Conservation (phyloP, 30 jellyfish, hydroid and myxozoan species). For the Morbakka virulenta region DNA sequence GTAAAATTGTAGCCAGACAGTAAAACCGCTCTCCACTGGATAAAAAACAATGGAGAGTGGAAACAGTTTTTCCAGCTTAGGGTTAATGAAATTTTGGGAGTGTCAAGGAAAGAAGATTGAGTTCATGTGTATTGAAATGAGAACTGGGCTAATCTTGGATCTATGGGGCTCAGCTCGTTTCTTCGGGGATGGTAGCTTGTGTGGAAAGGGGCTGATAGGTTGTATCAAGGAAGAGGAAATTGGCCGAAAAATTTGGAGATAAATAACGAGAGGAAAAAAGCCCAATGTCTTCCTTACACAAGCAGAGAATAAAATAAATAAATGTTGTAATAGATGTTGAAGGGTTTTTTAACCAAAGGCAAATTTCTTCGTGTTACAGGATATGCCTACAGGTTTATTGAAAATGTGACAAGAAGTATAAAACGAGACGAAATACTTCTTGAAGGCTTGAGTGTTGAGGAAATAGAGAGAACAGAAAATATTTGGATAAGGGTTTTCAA, state of each 20-base stretch:
- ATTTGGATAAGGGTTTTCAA: slow-evolving; percentile 33
- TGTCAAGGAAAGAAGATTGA: slow-evolving; percentile 35
- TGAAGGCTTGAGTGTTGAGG: slow-evolving; percentile 7
- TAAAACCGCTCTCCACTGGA: slow-evolving; percentile 54
- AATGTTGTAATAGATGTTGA: slow-evolving; percentile 7
- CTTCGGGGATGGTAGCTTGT: slow-evolving; percentile 5
- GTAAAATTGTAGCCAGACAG: slow-evolving; percentile 48
- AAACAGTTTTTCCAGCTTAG: slow-evolving; percentile 50
- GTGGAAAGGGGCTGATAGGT: slow-evolving; percentile 67
- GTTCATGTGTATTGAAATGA: slow-evolving; percentile 51
- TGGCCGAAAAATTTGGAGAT: slow-evolving; percentile 45
- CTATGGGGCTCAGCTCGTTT: slow-evolving; percentile 45
- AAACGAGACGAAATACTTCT: not conserved
- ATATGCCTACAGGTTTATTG: slow-evolving; percentile 2
- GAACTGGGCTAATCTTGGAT: slow-evolving; percentile 59
- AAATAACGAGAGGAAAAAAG: slow-evolving; percentile 13
- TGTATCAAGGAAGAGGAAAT: not conserved
- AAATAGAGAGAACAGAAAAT: slow-evolving; percentile 15
- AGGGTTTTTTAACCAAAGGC: not conserved
- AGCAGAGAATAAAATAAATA: not conserved
- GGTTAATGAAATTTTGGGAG: slow-evolving; percentile 41
- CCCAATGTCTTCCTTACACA: not conserved
- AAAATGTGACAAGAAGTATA: slow-evolving; percentile 4
- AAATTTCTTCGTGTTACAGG: slow-evolving; percentile 42
- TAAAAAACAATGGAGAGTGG: slow-evolving; percentile 45